Evolutionary conservation across 2,888 invertebrate genomes (phyloP).

Genomic region (Platycnemis pennipes): DNA sequence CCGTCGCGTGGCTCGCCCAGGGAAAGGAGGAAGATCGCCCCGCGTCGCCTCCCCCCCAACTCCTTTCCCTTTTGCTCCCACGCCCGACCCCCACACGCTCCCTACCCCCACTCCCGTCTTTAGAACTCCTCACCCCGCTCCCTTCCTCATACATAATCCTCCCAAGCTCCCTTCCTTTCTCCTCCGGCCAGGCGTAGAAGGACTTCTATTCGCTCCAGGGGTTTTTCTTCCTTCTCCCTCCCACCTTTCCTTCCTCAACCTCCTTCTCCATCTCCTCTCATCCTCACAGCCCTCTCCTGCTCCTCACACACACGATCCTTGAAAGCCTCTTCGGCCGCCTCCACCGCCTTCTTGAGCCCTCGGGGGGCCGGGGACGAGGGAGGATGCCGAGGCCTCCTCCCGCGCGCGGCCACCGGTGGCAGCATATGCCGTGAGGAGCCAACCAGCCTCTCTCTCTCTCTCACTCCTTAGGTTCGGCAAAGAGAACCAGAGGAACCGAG

Average conservation of each 20-base stretch:
- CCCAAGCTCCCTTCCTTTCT: slow-evolving; percentile 35
- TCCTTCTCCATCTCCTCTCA: background rate
- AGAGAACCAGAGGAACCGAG: no score
- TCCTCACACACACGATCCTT: no score
- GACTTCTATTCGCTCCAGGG: slow-evolving; percentile 35
- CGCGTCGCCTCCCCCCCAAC: slow-evolving; percentile 78
- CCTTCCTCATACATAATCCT: slow-evolving; percentile 70
- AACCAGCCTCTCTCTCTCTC: background rate
- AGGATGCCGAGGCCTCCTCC: no score
- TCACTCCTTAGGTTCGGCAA: background rate
- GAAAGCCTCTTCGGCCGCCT: no score
- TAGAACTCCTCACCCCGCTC: slow-evolving; percentile 73
- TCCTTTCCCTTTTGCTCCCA: slow-evolving; percentile 75
- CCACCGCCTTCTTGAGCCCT: no score
- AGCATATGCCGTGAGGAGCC: no score
- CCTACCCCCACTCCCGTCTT: slow-evolving; percentile 74
- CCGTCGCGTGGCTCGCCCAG: background rate
- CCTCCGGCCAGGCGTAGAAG: slow-evolving; percentile 36
- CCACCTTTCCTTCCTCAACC: background rate
- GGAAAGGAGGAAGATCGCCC: slow-evolving; percentile 75
- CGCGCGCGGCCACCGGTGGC: no score
- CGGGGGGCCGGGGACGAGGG: no score
- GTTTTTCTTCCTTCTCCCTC: background rate
- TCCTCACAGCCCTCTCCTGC: no score
- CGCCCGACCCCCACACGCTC: slow-evolving; percentile 76